phyloP scores from a whole-genome alignment of 2,888 invertebrate species.

The Trachelus tabidus region DNA sequence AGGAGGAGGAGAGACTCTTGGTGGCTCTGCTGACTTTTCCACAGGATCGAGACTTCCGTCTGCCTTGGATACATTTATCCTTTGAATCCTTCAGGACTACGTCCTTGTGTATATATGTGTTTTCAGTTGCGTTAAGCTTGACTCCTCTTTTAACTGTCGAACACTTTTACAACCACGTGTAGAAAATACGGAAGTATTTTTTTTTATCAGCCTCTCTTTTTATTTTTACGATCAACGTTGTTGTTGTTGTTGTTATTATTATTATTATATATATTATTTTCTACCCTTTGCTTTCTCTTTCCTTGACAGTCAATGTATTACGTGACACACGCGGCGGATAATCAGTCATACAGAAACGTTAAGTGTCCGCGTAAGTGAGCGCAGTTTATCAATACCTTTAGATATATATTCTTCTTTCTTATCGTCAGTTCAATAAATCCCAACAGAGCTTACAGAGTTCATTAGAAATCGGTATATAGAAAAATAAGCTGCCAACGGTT shows the following conservation, averaged over 20 bases:
- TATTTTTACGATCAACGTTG: neutral
- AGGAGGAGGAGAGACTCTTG: slow-evolving; percentile 19
- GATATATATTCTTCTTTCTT: neutral
- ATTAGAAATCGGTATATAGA: neutral
- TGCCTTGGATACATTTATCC: slow-evolving; percentile 47
- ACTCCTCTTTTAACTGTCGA: neutral
- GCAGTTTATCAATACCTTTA: neutral
- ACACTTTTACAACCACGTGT: neutral
- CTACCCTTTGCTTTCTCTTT: neutral
- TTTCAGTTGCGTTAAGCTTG: neutral
- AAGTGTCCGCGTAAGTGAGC: neutral
- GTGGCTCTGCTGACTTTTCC: slow-evolving; percentile 35
- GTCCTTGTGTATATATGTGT: neutral
- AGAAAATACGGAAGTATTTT: neutral
- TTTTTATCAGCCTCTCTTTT: neutral
- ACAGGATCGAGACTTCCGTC: slow-evolving; percentile 40
- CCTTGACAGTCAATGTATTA: neutral
- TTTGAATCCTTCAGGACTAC: slow-evolving; percentile 3
- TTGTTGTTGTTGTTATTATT: too few species aligned
- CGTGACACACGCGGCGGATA: neutral
- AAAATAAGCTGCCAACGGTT: neutral
- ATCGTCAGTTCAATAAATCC: neutral
- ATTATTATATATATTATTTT: neutral
- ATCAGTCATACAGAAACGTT: neutral
- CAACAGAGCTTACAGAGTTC: neutral